phyloP scores from a whole-genome alignment of 2,113 vertebrate species.

The Leptosomus discolor region DNA sequence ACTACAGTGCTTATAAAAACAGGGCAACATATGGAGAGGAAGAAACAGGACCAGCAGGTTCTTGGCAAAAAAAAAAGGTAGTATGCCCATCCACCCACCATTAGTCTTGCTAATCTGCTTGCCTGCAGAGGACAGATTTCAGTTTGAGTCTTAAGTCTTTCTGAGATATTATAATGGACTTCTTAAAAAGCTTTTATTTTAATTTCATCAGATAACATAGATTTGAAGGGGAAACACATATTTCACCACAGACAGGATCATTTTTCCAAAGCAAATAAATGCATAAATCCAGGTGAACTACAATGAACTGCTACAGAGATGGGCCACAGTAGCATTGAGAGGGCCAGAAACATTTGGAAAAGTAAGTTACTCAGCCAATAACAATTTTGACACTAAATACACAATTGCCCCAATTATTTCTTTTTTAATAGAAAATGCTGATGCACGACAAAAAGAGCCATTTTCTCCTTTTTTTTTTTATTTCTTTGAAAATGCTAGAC shows the following conservation, averaged over 20 bases:
- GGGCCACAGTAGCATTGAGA: background rate
- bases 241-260: background rate
- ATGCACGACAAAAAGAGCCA: background rate
- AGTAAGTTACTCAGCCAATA: background rate
- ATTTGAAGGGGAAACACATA: conserved; percentile 9
- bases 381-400: background rate
- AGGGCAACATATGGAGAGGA: conserved; percentile 41
- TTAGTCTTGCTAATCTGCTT: conserved; percentile 9
- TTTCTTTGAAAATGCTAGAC: background rate
- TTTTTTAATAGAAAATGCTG: conserved; percentile 10
- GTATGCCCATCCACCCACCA: background rate
- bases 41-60: background rate
- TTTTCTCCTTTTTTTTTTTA: background rate
- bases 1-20: background rate
- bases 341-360: conserved; percentile 17
- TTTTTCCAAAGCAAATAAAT: background rate
- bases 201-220: conserved; percentile 15
- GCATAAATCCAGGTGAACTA: conserved; percentile 21
- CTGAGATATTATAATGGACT: background rate
- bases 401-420: background rate
- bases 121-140: background rate
- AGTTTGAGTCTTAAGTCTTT: background rate
- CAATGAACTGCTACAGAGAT: background rate
- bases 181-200: conserved; percentile 32
- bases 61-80: background rate